These are phyloP conservation scores for Enhydra lutris DNA, from an alignment of 2,113 vertebrate species.

Conservation along the genomic window DNA sequence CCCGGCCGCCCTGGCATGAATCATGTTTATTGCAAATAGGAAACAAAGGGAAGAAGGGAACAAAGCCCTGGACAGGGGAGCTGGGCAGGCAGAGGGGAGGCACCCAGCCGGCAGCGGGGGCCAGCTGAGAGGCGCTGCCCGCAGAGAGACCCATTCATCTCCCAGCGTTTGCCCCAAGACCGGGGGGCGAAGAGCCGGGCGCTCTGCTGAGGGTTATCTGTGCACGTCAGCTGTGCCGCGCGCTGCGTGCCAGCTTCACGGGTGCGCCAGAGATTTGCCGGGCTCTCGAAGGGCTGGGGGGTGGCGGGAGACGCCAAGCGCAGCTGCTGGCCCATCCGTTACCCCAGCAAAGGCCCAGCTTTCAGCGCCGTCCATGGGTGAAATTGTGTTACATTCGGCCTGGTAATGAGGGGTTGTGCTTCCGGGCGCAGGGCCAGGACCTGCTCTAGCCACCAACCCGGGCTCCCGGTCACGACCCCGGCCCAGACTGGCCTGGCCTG, in stretches of 20 bases:
- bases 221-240: slow-evolving; percentile 81
- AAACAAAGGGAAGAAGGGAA: slow-evolving; percentile 76
- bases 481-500: neutral
- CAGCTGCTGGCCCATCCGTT: slow-evolving; percentile 74
- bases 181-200: slow-evolving; percentile 70
- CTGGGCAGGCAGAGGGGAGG: neutral
- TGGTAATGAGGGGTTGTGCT: slow-evolving; percentile 81
- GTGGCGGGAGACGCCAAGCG: slow-evolving; percentile 58
- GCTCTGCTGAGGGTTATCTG: slow-evolving; percentile 81
- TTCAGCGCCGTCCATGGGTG: slow-evolving; percentile 83
- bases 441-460: neutral
- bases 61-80: neutral
- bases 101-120: neutral
- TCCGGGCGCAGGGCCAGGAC: neutral
- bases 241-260: slow-evolving; percentile 70
- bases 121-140: neutral
- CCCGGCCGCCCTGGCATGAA: neutral
- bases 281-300: slow-evolving; percentile 46
- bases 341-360: slow-evolving; percentile 71
- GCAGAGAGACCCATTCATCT: slow-evolving; percentile 79
- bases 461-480: neutral
- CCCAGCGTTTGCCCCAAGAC: slow-evolving; percentile 72
- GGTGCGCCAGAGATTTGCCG: slow-evolving; percentile 78
- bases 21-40: slow-evolving; percentile 74
- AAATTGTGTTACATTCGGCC: slow-evolving; percentile 82